Conservation (phyloP, 2,797 vertebrate species). For the Etheostoma nigrum region DNA sequence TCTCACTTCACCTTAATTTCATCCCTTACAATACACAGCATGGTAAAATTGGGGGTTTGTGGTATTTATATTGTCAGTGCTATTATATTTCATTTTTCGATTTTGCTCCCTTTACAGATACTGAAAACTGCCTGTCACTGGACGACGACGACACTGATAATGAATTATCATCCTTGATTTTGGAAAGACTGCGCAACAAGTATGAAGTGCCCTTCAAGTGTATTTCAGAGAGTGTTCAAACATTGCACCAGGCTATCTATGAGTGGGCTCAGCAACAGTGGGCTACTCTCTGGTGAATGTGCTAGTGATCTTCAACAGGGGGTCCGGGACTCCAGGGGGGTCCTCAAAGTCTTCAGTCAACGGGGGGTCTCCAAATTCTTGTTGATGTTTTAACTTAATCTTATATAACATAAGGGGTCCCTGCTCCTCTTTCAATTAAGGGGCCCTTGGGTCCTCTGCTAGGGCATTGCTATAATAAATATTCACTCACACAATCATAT, state of each 20-base stretch:
- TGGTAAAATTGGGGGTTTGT: background rate
- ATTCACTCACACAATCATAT: background rate
- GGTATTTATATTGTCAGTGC: no score
- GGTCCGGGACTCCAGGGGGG: no score
- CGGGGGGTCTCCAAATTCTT: no score
- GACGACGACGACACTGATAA: accelerated
- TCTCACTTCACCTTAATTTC: no score
- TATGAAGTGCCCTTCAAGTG: background rate
- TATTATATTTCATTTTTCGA: background rate
- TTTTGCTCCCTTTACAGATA: conserved; percentile 31
- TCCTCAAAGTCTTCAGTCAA: no score
- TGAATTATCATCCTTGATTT: accelerated
- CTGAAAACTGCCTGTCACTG: accelerated
- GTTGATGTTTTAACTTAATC: no score
- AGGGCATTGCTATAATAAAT: background rate
- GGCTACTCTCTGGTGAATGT: background rate
- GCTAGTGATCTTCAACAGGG: background rate
- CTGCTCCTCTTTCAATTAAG: no score
- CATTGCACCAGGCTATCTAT: accelerated
- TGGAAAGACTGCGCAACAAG: background rate
- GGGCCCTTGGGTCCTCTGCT: no score
- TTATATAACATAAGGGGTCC: no score
- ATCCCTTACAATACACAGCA: background rate
- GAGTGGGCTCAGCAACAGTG: background rate
- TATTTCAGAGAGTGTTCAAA: accelerated